A percentile compares a stretch with the other conserved stretches of the same genome.
phyloP scores from a whole-genome alignment of 2,797 vertebrate species.

The Pachyuromys duprasi region DNA sequence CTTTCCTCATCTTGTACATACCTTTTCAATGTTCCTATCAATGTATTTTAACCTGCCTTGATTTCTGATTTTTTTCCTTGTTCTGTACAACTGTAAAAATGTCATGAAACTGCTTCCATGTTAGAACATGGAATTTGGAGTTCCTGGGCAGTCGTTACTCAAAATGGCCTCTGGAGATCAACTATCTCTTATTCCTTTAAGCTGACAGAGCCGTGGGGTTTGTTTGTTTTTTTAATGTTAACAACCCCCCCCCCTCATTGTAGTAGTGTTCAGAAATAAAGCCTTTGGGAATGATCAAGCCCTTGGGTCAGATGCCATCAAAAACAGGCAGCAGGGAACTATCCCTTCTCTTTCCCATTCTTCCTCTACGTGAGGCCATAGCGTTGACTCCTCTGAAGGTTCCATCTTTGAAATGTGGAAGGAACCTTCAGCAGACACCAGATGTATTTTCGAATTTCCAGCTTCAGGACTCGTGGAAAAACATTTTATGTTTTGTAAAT shows the following conservation, averaged over 20 bases:
- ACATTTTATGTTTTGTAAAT: background rate
- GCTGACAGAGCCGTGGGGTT: background rate
- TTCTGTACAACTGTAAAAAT: background rate
- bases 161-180: background rate
- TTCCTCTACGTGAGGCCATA: fast-evolving
- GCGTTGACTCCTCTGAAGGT: background rate
- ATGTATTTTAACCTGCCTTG: background rate
- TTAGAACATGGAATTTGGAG: background rate
- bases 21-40: background rate
- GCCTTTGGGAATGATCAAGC: background rate
- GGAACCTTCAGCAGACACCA: background rate
- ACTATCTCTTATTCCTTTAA: background rate
- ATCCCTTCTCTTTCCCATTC: background rate
- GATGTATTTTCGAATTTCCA: background rate
- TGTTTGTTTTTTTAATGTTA: background rate
- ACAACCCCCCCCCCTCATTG: no score
- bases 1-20: background rate
- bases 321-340: no score
- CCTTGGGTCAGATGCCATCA: background rate
- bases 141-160: background rate
- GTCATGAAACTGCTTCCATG: background rate
- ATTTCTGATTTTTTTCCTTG: background rate
- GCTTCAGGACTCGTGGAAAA: background rate
- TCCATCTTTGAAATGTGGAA: background rate
- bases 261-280: background rate